Evolutionary conservation across 2,888 invertebrate species (phyloP), one percentile per base, ranked within the genome.

Genomic region (Calameuta filiformis): DNA sequence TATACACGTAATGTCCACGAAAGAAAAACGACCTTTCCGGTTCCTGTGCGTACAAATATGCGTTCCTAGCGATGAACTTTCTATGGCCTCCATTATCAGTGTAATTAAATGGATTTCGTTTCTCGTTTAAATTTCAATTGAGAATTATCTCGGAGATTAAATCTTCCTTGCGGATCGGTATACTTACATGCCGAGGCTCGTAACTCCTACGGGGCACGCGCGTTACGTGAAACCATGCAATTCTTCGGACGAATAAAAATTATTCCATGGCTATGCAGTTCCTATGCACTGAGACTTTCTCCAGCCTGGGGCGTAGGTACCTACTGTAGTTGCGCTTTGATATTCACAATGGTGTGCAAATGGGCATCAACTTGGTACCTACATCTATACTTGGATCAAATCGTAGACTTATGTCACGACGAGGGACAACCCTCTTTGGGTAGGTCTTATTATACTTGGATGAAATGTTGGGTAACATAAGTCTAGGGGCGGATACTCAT

Each of bases 141-240:
- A 56, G 56, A 56, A 56, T 23, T 56, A 56, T 56, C 56, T 9
- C 9, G 15, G 6, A 56, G 56, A 56, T 56, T 9, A 23, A 56
- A 56, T 56, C 56, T 56, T 56, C 23, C 1, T 56, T 23, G 23
- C 56, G 23, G 23, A 56, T 56, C 56, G 9, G 23, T 23, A 31
- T 71, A 15, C 35, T 12, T 35, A 35, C 34, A 9, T 34, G 23
- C 6, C 1, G 74, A 11, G 30, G 6, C 74, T 74, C 74, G 74
- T 74, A 33, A 35, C 12, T 34, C 33, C 71, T 6, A 68, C 76
- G 76, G 33, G 81, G 82, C 79, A 81, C 83, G 84, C 79, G 85
- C 84, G 81, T 85, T 85, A 83, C 80, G 85, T 79, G 85, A 84
- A 82, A 83, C 79, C 83, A 80, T 80, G 83, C 84, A 76, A 79